A percentile compares a stretch with the other conserved stretches of the same genome.
These are phyloP conservation scores for Oxystoma pomonae DNA, from an alignment of 2,888 invertebrate species.

Conservation along the genomic window DNA sequence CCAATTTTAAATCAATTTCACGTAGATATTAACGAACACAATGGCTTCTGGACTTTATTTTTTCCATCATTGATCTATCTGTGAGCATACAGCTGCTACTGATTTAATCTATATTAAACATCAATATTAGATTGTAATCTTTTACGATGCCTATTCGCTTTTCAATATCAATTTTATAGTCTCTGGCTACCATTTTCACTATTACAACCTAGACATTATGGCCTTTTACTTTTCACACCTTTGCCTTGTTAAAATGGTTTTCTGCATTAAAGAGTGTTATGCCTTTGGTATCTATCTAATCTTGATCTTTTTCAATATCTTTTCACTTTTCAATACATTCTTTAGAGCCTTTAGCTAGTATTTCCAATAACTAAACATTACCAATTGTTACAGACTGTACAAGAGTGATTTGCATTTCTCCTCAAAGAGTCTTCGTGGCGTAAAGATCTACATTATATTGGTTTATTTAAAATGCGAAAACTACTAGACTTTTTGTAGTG, in stretches of 20 bases:
- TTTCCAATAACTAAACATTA: not conserved
- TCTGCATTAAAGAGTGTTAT: not conserved
- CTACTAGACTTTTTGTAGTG: no score
- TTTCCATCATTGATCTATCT: no score
- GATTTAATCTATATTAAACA: no score
- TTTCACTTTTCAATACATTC: not conserved
- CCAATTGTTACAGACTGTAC: not conserved
- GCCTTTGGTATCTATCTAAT: not conserved
- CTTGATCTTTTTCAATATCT: not conserved
- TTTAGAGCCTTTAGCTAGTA: not conserved
- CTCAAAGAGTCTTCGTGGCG: not conserved
- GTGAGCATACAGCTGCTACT: no score
- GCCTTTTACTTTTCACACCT: not conserved
- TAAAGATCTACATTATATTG: no score
- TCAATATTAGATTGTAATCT: no score
- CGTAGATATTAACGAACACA: no score
- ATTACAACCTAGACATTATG: not conserved
- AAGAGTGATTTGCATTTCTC: not conserved
- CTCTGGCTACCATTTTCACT: not conserved
- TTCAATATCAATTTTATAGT: no score
- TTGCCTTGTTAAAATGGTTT: not conserved
- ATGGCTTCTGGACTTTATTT: no score
- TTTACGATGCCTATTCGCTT: no score
- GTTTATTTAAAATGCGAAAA: no score
- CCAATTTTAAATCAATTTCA: no score